Base-by-base conservation (phyloP, 1,140 invertebrate genomes). In the Chironomus striatipennis region DNA sequence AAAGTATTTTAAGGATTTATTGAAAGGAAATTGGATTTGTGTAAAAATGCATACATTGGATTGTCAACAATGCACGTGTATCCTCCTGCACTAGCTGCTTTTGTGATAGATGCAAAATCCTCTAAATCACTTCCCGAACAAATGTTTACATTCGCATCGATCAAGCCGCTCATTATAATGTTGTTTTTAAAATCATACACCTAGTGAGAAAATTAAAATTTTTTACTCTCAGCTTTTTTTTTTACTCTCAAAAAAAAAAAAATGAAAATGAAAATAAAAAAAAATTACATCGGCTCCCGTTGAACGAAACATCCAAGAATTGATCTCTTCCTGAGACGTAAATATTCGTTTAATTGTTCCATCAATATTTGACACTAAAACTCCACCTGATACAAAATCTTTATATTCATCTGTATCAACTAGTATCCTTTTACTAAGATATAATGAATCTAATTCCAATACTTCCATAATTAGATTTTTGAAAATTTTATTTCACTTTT, bases 71-170 rank as follows among this genome's bases (percentile, higher is more conserved):
- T 87, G 34, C 90, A 91, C 8, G 90, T 92, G 42, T 90, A 86
- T 10, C 91, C 90, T 7, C 89, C 90, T 10, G 87, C 88, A 1
- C 90, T 89, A 1, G 90, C 90, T 7, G 90, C 90, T 77, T 81
- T 84, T 8, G 90, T 92, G 10, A 89, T 90, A 1, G 88, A 87
- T 2, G 80, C 81, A 82, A 88, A 92, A 6, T 90, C 90, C 82
- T 93, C 90, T 89, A 89, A 91, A 10, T 88, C 85, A 0, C 86
- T 88, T 17, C 89, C 83, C 0, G 94, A 94, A 1, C 94, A 94
- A 81, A 96, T 94, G 77, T 95, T 90, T 0, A 96, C 93, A 80
- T 96, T 94, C 0, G 93, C 88, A 83, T 96, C 94, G 64, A 97
- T 92, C 1, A 96, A 83, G 18, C 91, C 95, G 10, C 94, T 89